These are phyloP conservation scores for Oasisia sp. DNA, from an alignment of 2,888 invertebrate genomes.

Conservation along the genomic window DNA sequence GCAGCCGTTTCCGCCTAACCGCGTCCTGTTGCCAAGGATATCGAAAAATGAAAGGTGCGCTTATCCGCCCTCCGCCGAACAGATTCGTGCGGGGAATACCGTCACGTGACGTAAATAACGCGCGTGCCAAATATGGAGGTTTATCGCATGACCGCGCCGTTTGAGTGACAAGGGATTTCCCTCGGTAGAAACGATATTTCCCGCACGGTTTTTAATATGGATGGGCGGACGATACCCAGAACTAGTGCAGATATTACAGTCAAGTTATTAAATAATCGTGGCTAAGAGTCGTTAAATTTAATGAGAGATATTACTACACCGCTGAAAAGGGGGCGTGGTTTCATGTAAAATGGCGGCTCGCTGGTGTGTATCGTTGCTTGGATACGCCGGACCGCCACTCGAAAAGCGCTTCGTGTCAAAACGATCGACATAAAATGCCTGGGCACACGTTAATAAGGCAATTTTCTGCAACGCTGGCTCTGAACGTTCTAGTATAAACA, in stretches of 20 bases:
- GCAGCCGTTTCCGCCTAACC: neutral
- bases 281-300: neutral
- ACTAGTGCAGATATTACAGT: neutral
- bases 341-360: neutral
- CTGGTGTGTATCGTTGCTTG: neutral
- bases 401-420: neutral
- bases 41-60: constrained; percentile 12
- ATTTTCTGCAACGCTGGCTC: neutral
- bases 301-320: neutral
- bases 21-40: neutral
- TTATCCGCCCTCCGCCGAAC: neutral
- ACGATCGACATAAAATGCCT: neutral
- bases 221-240: neutral
- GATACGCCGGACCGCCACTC: neutral
- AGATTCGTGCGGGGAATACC: constrained; percentile 5
- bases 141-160: neutral
- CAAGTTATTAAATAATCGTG: neutral
- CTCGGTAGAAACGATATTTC: neutral
- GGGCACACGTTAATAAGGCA: neutral
- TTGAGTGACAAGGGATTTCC: constrained; percentile 1
- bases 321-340: neutral
- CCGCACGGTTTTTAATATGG: neutral
- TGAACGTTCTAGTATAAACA: too few relatives aligned
- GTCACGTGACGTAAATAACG: constrained; percentile 17
- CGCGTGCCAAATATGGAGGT: neutral